Conservation (phyloP, 2,113 vertebrate genomes). For the Diadophis punctatus region DNA sequence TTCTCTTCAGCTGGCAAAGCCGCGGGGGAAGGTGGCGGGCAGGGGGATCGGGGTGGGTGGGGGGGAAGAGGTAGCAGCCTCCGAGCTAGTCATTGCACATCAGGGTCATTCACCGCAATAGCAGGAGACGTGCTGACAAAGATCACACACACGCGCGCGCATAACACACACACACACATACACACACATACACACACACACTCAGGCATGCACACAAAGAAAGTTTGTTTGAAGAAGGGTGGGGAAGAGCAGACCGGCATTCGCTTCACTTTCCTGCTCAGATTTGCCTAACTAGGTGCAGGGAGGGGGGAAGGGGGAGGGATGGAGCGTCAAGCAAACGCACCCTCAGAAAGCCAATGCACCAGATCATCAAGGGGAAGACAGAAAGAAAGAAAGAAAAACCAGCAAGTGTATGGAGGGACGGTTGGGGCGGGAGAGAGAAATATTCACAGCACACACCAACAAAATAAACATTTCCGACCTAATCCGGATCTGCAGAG, state of each 20-base stretch:
- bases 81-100: background rate
- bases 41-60: no score
- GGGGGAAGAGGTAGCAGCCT: background rate
- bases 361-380: conserved; percentile 78
- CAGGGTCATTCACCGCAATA: conserved; percentile 22
- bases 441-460: conserved; percentile 6
- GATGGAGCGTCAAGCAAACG: conserved; percentile 59
- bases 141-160: background rate
- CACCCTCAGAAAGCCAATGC: conserved; percentile 65
- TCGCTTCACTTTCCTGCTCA: background rate
- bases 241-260: background rate
- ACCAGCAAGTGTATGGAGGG: conserved; percentile 45
- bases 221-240: conserved; percentile 20
- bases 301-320: no score
- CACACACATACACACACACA: no score
- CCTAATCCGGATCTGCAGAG: conserved; percentile 43
- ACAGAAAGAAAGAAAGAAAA: conserved; percentile 52
- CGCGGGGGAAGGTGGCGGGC: background rate
- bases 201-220: background rate
- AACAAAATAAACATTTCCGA: conserved; percentile 32
- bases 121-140: background rate
- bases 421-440: conserved; percentile 59
- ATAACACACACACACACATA: background rate
- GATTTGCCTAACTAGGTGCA: background rate
- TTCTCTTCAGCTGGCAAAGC: conserved; percentile 33